phyloP scores from a whole-genome alignment of 2,888 invertebrate genomes.

The Athalia rosae region DNA sequence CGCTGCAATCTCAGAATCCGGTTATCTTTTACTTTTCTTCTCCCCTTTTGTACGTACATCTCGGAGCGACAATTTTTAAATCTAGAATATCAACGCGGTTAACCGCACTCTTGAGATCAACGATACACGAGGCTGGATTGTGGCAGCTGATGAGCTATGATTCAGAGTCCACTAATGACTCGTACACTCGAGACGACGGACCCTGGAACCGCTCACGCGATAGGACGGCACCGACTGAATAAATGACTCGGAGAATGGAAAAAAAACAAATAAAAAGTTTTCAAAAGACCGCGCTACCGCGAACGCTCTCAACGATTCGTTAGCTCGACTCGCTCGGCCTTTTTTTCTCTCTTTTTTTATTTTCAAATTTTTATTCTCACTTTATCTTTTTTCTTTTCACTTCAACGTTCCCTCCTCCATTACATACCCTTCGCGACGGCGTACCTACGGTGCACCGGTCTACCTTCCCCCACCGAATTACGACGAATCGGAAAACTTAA shows the following conservation, averaged over 20 bases:
- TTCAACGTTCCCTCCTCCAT: neutral
- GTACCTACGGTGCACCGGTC: no score
- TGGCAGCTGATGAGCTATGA: conserved; percentile 11
- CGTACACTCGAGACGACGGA: neutral
- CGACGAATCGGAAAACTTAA: no score
- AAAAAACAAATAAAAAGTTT: conserved; percentile 5
- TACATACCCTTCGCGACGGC: no score
- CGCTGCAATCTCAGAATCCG: no score
- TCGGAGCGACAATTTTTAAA: neutral
- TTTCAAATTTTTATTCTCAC: neutral
- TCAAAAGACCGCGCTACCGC: neutral
- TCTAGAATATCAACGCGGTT: conserved; percentile 9
- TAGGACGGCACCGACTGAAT: neutral
- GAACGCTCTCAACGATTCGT: neutral
- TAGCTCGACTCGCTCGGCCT: neutral
- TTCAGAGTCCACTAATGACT: conserved; percentile 30
- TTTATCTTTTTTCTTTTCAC: neutral
- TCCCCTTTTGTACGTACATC: no score
- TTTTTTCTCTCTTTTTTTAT: neutral
- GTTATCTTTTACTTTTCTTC: no score
- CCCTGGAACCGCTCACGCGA: neutral
- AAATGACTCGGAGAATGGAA: conserved; percentile 11
- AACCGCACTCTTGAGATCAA: neutral
- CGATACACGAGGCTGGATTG: conserved; percentile 2
- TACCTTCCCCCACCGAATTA: no score